Evolutionary conservation across 2,888 invertebrate species (phyloP).

Genomic region (Allacma fusca): DNA sequence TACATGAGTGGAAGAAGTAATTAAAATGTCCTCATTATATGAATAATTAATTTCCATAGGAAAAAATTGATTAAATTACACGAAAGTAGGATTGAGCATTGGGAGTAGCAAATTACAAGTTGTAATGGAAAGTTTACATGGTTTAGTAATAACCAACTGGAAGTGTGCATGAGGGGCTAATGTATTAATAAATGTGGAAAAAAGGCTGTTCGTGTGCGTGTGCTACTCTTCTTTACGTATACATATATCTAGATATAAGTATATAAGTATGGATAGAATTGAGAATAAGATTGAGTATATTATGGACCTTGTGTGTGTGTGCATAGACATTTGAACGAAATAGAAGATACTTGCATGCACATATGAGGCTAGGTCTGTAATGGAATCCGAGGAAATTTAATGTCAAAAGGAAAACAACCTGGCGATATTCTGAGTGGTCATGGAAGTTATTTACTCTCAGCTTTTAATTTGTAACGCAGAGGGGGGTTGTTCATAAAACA

Average conservation of each 20-base stretch:
- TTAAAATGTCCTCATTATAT: background rate
- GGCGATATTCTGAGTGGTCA: constrained; percentile 45
- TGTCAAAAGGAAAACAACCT: constrained; percentile 46
- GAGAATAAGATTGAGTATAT: no score
- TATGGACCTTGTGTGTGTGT: no score
- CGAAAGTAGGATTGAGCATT: background rate
- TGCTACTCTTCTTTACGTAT: background rate
- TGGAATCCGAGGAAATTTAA: constrained; percentile 20
- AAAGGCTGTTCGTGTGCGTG: background rate
- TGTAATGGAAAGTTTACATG: constrained; percentile 16
- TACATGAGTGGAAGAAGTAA: no score
- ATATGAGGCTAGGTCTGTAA: background rate
- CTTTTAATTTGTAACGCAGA: constrained; percentile 59
- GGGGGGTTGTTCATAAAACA: constrained; percentile 59
- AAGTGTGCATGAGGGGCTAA: constrained; percentile 16
- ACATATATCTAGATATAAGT: no score
- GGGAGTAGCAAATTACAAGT: constrained; percentile 2
- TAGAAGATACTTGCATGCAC: background rate
- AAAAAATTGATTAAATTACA: constrained; percentile 8
- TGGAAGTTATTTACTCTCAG: constrained; percentile 45
- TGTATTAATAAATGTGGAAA: constrained; percentile 9
- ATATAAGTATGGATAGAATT: no score
- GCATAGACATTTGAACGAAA: no score
- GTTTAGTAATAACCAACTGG: background rate
- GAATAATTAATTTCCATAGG: background rate